Base-by-base conservation (phyloP, 1,140 invertebrate species). In the Pseudomyrmex dendroicus region DNA sequence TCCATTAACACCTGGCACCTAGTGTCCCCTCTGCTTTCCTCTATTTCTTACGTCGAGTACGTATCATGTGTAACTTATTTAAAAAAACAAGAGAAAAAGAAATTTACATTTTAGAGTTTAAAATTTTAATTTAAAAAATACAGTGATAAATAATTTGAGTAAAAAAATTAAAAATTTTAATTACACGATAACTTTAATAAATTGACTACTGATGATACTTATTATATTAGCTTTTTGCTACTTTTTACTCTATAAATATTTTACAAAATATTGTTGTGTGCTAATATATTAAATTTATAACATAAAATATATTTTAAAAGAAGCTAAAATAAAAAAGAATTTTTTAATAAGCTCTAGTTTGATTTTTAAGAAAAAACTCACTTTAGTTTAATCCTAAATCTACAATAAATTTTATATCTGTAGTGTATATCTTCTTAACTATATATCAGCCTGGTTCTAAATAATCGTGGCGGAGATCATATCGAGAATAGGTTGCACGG, bases 21-120 rank as follows among this genome's bases (percentile, higher is more conserved):
- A 10, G 1, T 54, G 12, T 64, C n/a, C 35, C 20, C 20, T 20
- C 50, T 52, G 5, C 50, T 2, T 15, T 54, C 17, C 25, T 46
- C 2, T 64, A 64, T 64, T 59, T 54, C 48, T 22, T 25, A 52
- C 76, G 72, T 80, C 66, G n/a, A 44, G 2, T 44, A 54, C n/a
- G 13, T 15, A 17, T 54, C 4, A 12, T 54, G 57, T 8, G 7
- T 70, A 50, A 56, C 62, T 10, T 56, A 68, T 68, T 57, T 12
- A 2, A 25, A 13, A 1, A 68, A 52, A 22, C 70, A 13, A 12
- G 68, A 22, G 44, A 77, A 64, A 61, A 15, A 56, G 1, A 61
- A 9, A 54, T 35, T 35, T 5, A 35, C 5, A 35, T 7, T 35
- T 35, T 7, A 7, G 5, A 35, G 5, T 35, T 35, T 35, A 1